phyloP scores from a whole-genome alignment of 2,888 invertebrate genomes.

The Apeira syringaria region DNA sequence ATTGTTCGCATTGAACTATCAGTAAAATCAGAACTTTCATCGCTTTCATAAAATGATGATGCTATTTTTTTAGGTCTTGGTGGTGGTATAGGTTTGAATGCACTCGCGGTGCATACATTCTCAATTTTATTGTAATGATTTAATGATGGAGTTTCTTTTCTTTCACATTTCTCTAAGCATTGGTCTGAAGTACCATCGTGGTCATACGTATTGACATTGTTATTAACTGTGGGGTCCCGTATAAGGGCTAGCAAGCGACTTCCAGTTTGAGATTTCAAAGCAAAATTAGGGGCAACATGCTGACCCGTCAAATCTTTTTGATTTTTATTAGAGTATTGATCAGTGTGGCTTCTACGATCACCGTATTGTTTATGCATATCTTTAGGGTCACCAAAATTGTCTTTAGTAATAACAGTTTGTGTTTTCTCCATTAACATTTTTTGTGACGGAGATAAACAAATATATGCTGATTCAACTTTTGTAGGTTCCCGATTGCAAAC shows the following conservation, averaged over 20 bases:
- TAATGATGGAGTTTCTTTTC: constrained; percentile 34
- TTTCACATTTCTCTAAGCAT: constrained; percentile 36
- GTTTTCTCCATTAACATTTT: constrained; percentile 83
- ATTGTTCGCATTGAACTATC: constrained; percentile 64
- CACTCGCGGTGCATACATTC: constrained; percentile 31
- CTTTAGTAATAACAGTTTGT: constrained; percentile 69
- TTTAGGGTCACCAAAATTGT: constrained; percentile 85
- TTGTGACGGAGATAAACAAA: constrained; percentile 90
- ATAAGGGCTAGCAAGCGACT: constrained; percentile 86
- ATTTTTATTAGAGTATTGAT: constrained; percentile 45
- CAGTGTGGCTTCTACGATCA: constrained; percentile 83
- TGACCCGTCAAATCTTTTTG: constrained; percentile 31
- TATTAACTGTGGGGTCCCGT: constrained; percentile 74
- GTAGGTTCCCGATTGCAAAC: constrained; percentile 86
- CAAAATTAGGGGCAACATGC: constrained; percentile 45
- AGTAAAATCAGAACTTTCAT: constrained; percentile 70
- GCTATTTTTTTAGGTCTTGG: constrained; percentile 62
- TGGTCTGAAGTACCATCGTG: constrained; percentile 46
- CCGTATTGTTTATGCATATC: constrained; percentile 88
- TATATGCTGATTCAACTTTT: constrained; percentile 82
- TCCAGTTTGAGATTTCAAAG: constrained; percentile 80
- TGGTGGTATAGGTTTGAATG: constrained; percentile 66
- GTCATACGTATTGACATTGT: constrained; percentile 50
- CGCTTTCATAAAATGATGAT: constrained; percentile 70
- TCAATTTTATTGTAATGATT: constrained; percentile 19